A percentile compares a stretch with the other conserved stretches of the same genome.
Evolutionary conservation across 2,888 invertebrate genomes (phyloP).

Genomic region (Ptilodon capucinus): DNA sequence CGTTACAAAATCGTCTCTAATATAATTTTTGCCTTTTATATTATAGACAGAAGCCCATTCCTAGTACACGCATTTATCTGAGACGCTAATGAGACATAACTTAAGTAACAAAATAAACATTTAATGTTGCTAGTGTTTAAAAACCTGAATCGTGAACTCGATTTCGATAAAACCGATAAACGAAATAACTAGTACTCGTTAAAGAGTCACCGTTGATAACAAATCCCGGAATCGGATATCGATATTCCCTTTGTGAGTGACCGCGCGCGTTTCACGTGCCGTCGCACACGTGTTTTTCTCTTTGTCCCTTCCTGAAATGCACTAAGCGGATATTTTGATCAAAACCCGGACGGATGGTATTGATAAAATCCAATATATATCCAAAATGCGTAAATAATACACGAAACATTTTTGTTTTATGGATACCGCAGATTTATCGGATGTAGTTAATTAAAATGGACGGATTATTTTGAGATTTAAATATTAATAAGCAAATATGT

Average conservation of each 20-base stretch:
- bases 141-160: no score
- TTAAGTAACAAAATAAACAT: no score
- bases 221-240: constrained; percentile 25
- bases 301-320: constrained; percentile 32
- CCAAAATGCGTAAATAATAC: constrained; percentile 30
- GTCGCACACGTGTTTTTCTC: constrained; percentile 31
- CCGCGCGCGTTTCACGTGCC: constrained; percentile 32
- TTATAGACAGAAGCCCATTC: no score
- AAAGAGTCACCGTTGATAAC: constrained; percentile 6
- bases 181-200: not conserved
- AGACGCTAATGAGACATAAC: no score
- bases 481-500: no score
- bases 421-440: constrained; percentile 10
- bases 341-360: constrained; percentile 22
- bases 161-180: not conserved
- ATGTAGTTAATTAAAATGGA: not conserved
- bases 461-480: no score
- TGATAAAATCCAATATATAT: constrained; percentile 33
- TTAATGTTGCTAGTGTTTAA: no score
- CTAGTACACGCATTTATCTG: no score
- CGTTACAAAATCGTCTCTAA: no score
- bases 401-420: constrained; percentile 18
- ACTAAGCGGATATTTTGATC: constrained; percentile 40
- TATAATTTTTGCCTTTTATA: no score
- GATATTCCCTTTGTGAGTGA: constrained; percentile 25